A percentile compares a stretch with the other conserved stretches of the same genome.
These are phyloP conservation scores for Callipepla californica DNA, from an alignment of 2,113 vertebrate species.

Conservation along the genomic window DNA sequence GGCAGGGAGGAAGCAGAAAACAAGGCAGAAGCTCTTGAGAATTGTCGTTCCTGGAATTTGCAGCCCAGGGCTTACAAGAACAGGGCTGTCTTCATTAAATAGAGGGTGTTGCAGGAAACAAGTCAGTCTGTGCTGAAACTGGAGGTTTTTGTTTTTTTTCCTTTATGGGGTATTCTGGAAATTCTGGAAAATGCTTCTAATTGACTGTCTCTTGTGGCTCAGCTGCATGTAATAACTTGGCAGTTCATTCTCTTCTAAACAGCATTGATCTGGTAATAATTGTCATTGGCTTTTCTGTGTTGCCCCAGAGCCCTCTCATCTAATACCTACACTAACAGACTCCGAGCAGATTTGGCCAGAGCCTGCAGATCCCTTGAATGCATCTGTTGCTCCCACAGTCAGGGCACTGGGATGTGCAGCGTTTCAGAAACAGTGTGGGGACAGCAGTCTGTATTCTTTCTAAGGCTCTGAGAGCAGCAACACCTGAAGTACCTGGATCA, in stretches of 20 bases:
- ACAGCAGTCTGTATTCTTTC: neutral
- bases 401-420: neutral
- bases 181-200: conserved; percentile 59
- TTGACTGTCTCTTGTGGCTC: conserved; percentile 53
- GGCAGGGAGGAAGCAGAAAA: neutral
- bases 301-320: neutral
- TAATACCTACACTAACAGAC: neutral
- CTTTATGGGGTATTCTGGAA: conserved; percentile 32
- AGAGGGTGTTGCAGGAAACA: neutral
- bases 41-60: conserved; percentile 22
- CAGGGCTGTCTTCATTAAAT: neutral
- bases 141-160: neutral
- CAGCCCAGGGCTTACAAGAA: conserved; percentile 42
- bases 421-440: neutral
- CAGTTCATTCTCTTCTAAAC: conserved; percentile 28
- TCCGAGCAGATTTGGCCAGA: neutral
- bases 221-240: conserved; percentile 20
- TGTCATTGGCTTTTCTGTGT: conserved; percentile 33
- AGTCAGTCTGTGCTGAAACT: neutral
- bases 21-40: neutral
- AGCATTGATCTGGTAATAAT: conserved; percentile 54
- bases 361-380: neutral
- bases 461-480: neutral
- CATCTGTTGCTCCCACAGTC: neutral
- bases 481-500: neutral